Base-by-base conservation (phyloP, 1,140 invertebrate genomes). In the Drosophila pallidifrons region DNA sequence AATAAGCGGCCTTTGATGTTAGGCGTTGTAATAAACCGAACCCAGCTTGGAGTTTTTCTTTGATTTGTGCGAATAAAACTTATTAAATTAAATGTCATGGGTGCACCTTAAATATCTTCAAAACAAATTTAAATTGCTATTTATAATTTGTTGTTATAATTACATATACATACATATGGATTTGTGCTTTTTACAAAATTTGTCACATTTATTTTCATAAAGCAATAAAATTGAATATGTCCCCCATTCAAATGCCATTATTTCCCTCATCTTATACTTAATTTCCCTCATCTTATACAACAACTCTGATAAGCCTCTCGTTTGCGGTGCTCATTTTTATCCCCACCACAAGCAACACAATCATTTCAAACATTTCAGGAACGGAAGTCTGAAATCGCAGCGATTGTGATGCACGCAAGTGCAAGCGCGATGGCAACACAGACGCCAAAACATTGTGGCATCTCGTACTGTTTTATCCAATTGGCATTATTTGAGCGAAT, bases 401-500 rank as follows among this genome's bases (percentile, higher is more conserved):
- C n/a, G 38, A 65, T 41, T 55, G 61, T 52, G 30, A 46, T 38
- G 25, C 11, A 13, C 10, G 30, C 16, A 51, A 55, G 83, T 75
- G 66, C 25, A 32, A 86, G 69, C 5, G 82, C 46, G 75, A 63
- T 41, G 41, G 60, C 75, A 60, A 63, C 60, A 71, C 3, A 45
- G n/a, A 60, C 57, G 43, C 28, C 47, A 61, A 32, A 16, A 45
- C 25, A 77, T 61, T 38, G 60, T 79, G 76, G 79, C 41, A 60
- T 80, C 52, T 77, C 77, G 38, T 16, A 76, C 73, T 43, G 13
- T 45, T 58, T 78, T 80, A 80, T 80, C 71, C 75, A 60, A 81
- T 79, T 60, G 81, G 85, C 83, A 64, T 88, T 88, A 78, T 88
- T 88, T 81, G 83, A 88, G 86, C 75, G 86, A 90, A 80, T 89